Evolutionary conservation across 2,113 vertebrate genomes (phyloP).

Genomic region (Phalacrocorax pelagicus): DNA sequence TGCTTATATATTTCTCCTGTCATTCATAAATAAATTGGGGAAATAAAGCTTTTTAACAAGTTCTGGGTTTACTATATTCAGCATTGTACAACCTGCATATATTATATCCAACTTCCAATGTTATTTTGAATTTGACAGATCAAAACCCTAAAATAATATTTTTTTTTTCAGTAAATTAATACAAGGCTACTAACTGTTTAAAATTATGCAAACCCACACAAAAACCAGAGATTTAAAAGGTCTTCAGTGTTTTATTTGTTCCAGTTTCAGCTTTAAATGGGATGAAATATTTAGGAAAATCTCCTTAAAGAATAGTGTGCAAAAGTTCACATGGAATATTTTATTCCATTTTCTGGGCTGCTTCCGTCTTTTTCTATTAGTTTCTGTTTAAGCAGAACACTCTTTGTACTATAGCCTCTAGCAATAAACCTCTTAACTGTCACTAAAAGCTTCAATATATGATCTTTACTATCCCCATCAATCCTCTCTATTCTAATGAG

Average conservation of each 20-base stretch:
- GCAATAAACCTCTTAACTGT: slow-evolving; percentile 17
- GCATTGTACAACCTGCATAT: not conserved
- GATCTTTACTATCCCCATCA: not conserved
- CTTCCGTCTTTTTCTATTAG: not conserved
- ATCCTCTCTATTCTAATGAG: slow-evolving; percentile 38
- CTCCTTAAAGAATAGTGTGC: not conserved
- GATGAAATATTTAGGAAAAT: not conserved
- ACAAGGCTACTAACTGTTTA: not conserved
- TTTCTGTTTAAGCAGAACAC: not conserved
- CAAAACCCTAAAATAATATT: not conserved
- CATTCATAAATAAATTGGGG: not conserved
- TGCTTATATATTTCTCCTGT: not conserved
- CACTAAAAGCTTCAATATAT: not conserved
- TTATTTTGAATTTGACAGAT: not conserved
- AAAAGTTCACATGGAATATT: not conserved
- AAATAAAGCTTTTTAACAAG: not conserved
- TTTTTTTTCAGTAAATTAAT: not conserved
- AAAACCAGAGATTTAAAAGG: not conserved
- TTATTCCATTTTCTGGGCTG: not conserved
- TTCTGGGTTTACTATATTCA: not conserved
- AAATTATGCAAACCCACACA: not conserved
- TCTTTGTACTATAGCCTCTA: not conserved
- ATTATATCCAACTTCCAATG: not conserved
- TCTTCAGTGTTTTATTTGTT: not conserved
- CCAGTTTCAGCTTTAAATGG: not conserved